phyloP scores from a whole-genome alignment of 2,797 vertebrate genomes.

The Anguilla anguilla region DNA sequence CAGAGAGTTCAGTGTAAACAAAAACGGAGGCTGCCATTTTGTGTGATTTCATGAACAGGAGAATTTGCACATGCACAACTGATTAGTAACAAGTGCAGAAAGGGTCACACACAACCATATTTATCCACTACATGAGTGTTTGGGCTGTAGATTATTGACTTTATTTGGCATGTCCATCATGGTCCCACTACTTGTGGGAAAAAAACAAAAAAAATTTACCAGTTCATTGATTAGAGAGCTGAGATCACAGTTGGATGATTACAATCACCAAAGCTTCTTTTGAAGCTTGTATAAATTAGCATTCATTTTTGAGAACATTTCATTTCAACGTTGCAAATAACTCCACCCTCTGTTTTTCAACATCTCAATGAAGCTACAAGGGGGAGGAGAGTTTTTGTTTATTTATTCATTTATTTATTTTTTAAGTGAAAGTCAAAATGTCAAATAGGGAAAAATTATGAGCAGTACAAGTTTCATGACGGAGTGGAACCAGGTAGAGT shows the following conservation, averaged over 20 bases:
- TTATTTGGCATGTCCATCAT: neutral
- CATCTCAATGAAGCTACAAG: neutral
- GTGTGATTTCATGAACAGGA: neutral
- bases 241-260: conserved; percentile 3
- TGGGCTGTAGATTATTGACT: neutral
- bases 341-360: conserved; percentile 7
- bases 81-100: neutral
- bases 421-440: conserved; percentile 9
- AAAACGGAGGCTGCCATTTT: neutral
- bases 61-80: neutral
- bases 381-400: neutral
- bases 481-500: neutral
- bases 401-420: no score
- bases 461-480: neutral
- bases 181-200: neutral
- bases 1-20: neutral
- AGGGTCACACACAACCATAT: neutral
- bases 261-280: conserved; percentile 22
- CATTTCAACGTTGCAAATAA: conserved; percentile 8
- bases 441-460: neutral
- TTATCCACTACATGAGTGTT: neutral
- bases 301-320: conserved; percentile 14
- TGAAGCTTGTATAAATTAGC: conserved; percentile 26
- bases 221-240: neutral
- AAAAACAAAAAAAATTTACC: no score